phyloP scores from a whole-genome alignment of 2,888 invertebrate genomes.

The Drosophila pegasa region DNA sequence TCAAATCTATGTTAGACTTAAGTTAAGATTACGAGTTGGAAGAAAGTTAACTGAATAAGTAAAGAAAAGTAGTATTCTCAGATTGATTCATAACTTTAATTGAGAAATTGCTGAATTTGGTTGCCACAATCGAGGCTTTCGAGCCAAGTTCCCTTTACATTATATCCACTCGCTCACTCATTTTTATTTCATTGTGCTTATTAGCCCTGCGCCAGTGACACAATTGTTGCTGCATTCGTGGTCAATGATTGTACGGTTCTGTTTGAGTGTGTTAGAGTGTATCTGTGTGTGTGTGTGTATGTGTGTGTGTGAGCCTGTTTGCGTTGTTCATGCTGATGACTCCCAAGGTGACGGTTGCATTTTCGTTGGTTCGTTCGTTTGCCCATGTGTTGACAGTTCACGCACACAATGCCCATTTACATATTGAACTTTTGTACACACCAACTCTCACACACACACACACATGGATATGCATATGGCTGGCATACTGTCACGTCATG shows the following conservation, averaged over 20 bases:
- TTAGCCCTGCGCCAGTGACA: conserved; percentile 46
- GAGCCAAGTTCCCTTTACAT: background rate
- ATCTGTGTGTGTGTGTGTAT: conserved; percentile 26
- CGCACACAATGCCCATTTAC: conserved; percentile 68
- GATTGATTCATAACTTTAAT: background rate
- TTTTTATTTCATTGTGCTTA: background rate
- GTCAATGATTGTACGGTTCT: conserved; percentile 45
- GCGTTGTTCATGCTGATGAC: conserved; percentile 60
- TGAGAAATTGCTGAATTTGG: background rate
- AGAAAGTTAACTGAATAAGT: no score
- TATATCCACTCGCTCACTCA: background rate
- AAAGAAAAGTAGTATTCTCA: no score
- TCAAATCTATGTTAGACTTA: no score
- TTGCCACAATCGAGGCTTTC: background rate
- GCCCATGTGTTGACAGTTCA: conserved; percentile 71
- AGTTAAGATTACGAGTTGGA: no score
- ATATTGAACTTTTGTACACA: conserved; percentile 69
- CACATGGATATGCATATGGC: conserved; percentile 11
- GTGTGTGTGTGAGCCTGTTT: conserved; percentile 32
- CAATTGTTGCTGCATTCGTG: conserved; percentile 62
- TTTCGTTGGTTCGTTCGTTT: conserved; percentile 68
- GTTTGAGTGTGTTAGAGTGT: conserved; percentile 13
- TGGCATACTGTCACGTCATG: conserved; percentile 41
- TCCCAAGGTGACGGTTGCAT: conserved; percentile 78
- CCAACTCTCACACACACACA: conserved; percentile 8